These are phyloP conservation scores for Dicaeum eximium DNA, from an alignment of 2,113 vertebrate species.

Conservation along the genomic window DNA sequence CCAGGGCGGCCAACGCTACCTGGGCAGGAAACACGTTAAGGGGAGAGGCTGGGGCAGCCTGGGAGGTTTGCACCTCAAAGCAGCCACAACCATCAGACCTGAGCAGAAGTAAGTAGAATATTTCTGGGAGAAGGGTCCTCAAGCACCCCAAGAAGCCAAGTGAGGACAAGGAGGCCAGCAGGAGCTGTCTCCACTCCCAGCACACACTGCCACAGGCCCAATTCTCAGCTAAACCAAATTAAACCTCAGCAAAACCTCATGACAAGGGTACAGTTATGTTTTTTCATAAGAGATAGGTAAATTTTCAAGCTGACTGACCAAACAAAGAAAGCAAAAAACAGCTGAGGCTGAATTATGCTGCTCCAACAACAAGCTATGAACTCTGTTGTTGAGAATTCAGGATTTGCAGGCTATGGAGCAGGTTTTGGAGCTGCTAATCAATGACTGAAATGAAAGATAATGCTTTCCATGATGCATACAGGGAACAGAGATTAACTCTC, in stretches of 20 bases:
- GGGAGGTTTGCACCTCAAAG: neutral
- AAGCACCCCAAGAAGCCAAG: neutral
- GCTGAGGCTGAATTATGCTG: neutral
- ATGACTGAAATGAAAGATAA: neutral
- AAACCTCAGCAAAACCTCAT: neutral
- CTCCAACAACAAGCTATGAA: neutral
- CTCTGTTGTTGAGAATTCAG: neutral
- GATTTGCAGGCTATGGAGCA: neutral
- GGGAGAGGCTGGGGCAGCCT: neutral
- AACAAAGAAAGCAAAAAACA: neutral
- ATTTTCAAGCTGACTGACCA: neutral
- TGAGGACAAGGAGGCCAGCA: fast-evolving
- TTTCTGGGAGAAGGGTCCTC: neutral
- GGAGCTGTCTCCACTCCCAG: neutral
- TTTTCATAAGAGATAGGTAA: neutral
- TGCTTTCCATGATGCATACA: neutral
- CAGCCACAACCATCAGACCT: too few species aligned
- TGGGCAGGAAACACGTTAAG: neutral
- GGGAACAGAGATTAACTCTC: neutral
- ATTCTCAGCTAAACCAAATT: neutral
- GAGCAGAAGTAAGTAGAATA: neutral
- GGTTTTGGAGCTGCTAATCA: conserved; percentile 11
- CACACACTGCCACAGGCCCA: neutral
- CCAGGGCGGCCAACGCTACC: fast-evolving
- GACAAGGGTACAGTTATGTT: neutral